Evolutionary conservation across 2,113 vertebrate species (phyloP), one percentile per base, ranked within the genome.

Genomic region (Bubo blakistoni): DNA sequence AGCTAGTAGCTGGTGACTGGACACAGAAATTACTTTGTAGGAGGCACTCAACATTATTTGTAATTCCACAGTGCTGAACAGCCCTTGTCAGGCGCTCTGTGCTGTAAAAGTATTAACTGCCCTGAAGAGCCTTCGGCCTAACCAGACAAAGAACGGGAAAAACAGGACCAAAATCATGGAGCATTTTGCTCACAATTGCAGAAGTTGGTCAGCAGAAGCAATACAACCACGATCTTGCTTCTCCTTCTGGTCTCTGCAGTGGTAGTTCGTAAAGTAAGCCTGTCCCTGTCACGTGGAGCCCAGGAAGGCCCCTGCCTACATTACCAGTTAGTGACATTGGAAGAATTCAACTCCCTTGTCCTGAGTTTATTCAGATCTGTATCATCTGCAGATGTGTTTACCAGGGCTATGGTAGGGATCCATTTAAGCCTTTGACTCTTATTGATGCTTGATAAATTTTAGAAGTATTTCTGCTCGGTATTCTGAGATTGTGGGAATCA

Each of bases 221-320:
- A 67, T 20, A 44, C 5, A 55, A 3, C 26, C 15, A 10, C 0
- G 0, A 16, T n/a, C 10, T 85, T 17, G 11, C 32, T 82, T 25
- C 27, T 79, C 4, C 0, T 52, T 17, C 34, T 79, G 79, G 17
- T 12, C 49, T 66, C 13, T 52, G 74, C 46, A 54, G 74, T 5
- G 46, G 61, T 29, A 46, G 12, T 26, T 65, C 4, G 3, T 1
- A 20, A 69, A 51, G 49, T 13, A 17, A 49, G 21, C 34, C 65
- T 66, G 52, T 22, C 30, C 19, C 38, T 12, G 4, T 29, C 3
- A 0, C 3, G 8, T 9, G 55, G 29, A 88, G 79, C 46, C 61
- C 47, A 6, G 46, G 26, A 20, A 11, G 14, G 51, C 9, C 55
- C 17, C 26, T 63, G 57, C 3, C 1, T 17, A 65, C 40, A 1